Percentiles rank a stretch among this genome's conserved stretches.
Evolutionary conservation across 2,797 vertebrate genomes (phyloP).

Genomic region (Pseudocheirus occidentalis): DNA sequence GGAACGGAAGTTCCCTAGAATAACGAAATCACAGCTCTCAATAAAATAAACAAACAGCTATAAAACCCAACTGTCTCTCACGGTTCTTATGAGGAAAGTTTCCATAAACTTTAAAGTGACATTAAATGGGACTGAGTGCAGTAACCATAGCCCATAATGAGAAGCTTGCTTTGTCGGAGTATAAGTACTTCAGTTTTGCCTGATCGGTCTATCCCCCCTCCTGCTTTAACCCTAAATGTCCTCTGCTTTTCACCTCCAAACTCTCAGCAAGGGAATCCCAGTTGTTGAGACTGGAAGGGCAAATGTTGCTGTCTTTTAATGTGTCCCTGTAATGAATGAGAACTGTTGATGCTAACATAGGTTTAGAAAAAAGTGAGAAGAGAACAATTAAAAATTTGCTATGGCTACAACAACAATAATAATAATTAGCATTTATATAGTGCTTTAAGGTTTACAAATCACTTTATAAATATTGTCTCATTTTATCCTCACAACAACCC

Average conservation of each 20-base stretch:
- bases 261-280: background rate
- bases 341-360: background rate
- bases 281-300: background rate
- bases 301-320: background rate
- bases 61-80: background rate
- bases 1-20: background rate
- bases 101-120: background rate
- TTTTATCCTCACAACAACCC: background rate
- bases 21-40: background rate
- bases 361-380: background rate
- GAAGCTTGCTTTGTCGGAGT: background rate
- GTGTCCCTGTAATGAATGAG: background rate
- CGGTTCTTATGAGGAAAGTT: background rate
- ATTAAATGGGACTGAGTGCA: background rate
- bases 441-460: background rate
- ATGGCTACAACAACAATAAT: background rate
- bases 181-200: no score
- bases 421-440: background rate
- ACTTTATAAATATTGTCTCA: background rate
- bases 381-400: background rate
- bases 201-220: background rate
- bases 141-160: background rate
- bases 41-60: background rate
- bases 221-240: background rate
- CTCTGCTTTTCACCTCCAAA: background rate